Evolutionary conservation across 1,140 invertebrate species (phyloP), one percentile per base, ranked within the genome.

Genomic region (Orius laevigatus): DNA sequence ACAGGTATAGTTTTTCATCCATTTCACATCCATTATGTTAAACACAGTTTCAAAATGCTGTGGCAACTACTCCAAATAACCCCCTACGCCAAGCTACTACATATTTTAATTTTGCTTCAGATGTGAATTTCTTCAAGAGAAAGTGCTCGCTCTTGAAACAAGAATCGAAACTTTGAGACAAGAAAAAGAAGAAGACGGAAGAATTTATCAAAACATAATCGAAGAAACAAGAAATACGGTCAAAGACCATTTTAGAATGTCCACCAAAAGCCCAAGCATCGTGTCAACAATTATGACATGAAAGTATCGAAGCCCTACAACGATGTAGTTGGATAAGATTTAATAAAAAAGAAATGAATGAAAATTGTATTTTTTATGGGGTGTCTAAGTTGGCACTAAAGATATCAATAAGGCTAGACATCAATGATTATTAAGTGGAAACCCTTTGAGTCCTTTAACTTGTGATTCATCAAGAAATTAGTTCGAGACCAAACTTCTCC

Each of bases 71-170:
- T 10, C 10, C 8, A 41, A 15, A 14, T 15, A 41, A 8, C 6
- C 39, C 10, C 10, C 14, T 9, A 41, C 10, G 8, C 6, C 10
- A 41, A 10, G 15, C 11, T 32, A 33, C 14, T 41, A 8, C 1
- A 25, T 12, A 33, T 9, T 38, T 39, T 39, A 10, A 11, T 11
- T 18, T 14, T 46, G 8, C 41, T 55, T 11, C 19, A 67, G 65
- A 47, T 50, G 62, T 11, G 65, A 67, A 52, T 54, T 66, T 16
- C 55, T 66, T 0, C 56, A 66, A 54, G 66, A 68, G 49, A 64
- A 68, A 46, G 62, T 60, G 50, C 56, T 65, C n/a, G 57, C 61
- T 3, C 31, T 66, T 5, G 66, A 65, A 50, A 55, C 60, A 3
- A 57, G 63, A 46, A 46, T 68, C 25, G 53, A 59, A 4, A 63